Conservation (phyloP, 1,140 invertebrate genomes). For the Orussus abietinus region DNA sequence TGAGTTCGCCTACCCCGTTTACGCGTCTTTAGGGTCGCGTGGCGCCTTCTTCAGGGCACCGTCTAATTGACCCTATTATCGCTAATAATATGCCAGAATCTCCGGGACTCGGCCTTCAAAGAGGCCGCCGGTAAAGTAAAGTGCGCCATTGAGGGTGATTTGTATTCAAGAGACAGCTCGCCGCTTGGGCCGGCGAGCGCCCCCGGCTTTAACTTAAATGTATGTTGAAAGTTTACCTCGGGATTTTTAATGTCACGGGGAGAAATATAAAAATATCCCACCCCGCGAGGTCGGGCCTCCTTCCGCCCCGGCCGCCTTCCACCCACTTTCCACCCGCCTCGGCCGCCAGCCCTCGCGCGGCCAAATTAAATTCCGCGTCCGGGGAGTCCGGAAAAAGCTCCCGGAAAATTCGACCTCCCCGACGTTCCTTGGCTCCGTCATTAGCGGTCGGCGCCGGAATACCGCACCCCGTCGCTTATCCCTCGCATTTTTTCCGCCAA, state of each 20-base stretch:
- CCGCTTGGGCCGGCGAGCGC: slow-evolving; percentile 29
- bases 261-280: slow-evolving; percentile 46
- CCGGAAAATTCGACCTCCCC: slow-evolving; percentile 21
- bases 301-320: background rate
- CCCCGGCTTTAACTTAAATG: slow-evolving; percentile 44
- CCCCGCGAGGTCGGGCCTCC: slow-evolving; percentile 23
- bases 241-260: slow-evolving; percentile 45
- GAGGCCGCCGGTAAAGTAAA: slow-evolving; percentile 39
- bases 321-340: background rate
- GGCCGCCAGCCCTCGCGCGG: slow-evolving; percentile 20
- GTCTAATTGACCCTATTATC: slow-evolving; percentile 22
- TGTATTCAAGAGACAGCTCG: slow-evolving; percentile 50
- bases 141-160: slow-evolving; percentile 48
- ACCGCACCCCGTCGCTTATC: no score
- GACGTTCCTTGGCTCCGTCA: background rate
- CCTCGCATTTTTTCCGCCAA: no score
- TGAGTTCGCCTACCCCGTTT: no score
- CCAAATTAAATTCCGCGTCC: slow-evolving; percentile 38
- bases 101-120: slow-evolving; percentile 1
- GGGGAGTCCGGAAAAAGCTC: slow-evolving; percentile 23
- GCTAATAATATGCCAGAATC: slow-evolving; percentile 20
- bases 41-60: no score
- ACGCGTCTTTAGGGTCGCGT: no score
- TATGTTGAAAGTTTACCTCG: slow-evolving; percentile 46
- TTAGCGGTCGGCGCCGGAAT: background rate